Evolutionary conservation across 2,113 vertebrate species (phyloP), one percentile per base, ranked within the genome.

Genomic region (Bagarius yarrelli): DNA sequence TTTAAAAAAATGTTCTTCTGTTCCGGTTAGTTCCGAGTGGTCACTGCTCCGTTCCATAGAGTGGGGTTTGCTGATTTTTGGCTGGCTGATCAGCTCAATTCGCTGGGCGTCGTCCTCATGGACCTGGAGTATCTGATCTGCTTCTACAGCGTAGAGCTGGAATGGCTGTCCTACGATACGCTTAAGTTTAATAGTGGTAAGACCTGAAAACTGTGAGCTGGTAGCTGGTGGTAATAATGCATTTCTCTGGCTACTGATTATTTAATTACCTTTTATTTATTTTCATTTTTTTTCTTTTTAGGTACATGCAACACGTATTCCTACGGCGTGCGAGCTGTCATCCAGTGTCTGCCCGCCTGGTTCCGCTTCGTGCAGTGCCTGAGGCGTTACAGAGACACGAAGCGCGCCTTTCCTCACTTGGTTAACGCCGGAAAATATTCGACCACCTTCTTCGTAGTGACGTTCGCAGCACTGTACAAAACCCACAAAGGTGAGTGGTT

Each of bases 11-110:
- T 40, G 36, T 2, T 30, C 25, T 60, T 47, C 71, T 57, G 59
- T 32, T 36, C 0, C 70, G 78, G 55, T 19, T 87, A 99, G 97
- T 98, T 99, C 83, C 95, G 97, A 77, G 96, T 99, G 71, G 97
- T 98, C 90, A 99, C 97, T 0, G 96, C 97, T 85, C 98, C 98
- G 15, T 98, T 99, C 90, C 97, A 98, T 89, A 95, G 95, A 23
- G 98, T 99, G n/a, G 97, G 95, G 88, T 99, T 99, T 2, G 97
- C 98, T 78, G 98, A 99, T 93, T 99, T 99, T 94, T 99, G 98
- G 98, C 93, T 99, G 91, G 98, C 98, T 2, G 98, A 99, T 92
- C 98, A 99, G 90, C 92, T 99, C 57, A 99, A 99, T 92, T 98
- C 97, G 86, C 92, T 99, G 87, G 95, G 91, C 0, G 90, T 96